Conservation (phyloP, 2,797 vertebrate genomes). For the Sarcophilus harrisii region DNA sequence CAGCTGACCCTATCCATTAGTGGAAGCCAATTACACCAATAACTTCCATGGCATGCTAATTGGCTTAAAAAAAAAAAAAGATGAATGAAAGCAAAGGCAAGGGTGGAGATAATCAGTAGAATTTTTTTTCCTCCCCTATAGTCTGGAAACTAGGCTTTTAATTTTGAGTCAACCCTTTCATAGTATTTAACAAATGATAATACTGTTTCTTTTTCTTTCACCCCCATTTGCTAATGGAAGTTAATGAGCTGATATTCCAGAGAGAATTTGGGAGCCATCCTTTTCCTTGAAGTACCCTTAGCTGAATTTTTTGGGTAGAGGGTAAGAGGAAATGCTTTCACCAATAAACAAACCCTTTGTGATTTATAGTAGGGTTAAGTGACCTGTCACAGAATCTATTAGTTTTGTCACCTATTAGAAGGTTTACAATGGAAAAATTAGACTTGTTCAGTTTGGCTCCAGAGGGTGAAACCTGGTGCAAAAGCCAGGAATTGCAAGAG, state of each 20-base stretch:
- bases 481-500: neutral
- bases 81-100: conserved; percentile 46
- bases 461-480: neutral
- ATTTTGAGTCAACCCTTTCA: neutral
- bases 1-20: conserved; percentile 64
- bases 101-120: conserved; percentile 50
- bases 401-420: neutral
- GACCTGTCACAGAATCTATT: neutral
- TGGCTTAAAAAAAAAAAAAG: conserved; percentile 56
- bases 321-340: neutral
- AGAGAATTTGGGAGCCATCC: neutral
- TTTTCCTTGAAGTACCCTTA: neutral
- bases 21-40: conserved; percentile 47
- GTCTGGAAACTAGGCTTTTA: conserved; percentile 1
- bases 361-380: neutral
- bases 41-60: conserved; percentile 51
- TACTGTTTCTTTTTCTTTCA: neutral
- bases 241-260: neutral
- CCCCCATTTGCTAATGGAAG: neutral
- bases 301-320: neutral
- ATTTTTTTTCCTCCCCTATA: neutral
- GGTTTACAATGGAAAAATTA: neutral
- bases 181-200: neutral
- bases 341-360: neutral
- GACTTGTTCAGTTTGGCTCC: neutral